Percentiles rank a stretch among this genome's conserved stretches.
phyloP scores from a whole-genome alignment of 2,888 invertebrate genomes.

The Lasioglossum villosulum region DNA sequence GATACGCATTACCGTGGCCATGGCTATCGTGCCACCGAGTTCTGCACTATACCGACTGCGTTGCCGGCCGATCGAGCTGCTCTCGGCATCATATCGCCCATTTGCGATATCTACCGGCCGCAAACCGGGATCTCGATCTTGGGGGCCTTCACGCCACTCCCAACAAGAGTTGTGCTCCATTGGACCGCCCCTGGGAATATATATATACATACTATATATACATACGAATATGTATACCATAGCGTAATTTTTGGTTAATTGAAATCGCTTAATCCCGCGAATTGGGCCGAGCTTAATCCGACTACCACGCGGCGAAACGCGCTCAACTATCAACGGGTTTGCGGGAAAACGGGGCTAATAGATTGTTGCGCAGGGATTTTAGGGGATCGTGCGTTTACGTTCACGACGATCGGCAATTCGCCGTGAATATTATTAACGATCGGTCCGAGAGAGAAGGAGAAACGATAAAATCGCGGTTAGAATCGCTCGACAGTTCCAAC shows the following conservation, averaged over 20 bases:
- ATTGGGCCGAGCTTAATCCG: not conserved
- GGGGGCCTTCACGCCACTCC: not conserved
- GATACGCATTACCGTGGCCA: slow-evolving; percentile 76
- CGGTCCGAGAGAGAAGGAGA: not conserved
- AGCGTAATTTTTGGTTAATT: slow-evolving; percentile 39
- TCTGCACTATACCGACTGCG: slow-evolving; percentile 43
- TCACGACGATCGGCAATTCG: not conserved
- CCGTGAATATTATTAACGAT: slow-evolving; percentile 5
- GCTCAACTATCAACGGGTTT: slow-evolving; percentile 1
- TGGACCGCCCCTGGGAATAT: not conserved
- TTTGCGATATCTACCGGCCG: not conserved
- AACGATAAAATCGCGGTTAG: not conserved
- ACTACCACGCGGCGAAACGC: not conserved
- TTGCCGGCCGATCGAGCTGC: slow-evolving; percentile 19
- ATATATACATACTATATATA: not conserved
- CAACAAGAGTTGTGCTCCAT: not conserved
- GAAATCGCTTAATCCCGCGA: slow-evolving; percentile 30
- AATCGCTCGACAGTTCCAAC: not conserved
- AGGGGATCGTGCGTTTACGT: not conserved
- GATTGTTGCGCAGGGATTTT: slow-evolving; percentile 10
- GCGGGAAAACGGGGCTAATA: slow-evolving; percentile 7
- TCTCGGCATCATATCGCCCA: not conserved
- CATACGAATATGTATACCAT: not conserved
- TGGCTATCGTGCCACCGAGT: slow-evolving; percentile 48
- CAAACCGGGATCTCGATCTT: slow-evolving; percentile 35